Evolutionary conservation across 2,113 vertebrate species (phyloP), one percentile per base, ranked within the genome.

Genomic region (Tringa solitaria): DNA sequence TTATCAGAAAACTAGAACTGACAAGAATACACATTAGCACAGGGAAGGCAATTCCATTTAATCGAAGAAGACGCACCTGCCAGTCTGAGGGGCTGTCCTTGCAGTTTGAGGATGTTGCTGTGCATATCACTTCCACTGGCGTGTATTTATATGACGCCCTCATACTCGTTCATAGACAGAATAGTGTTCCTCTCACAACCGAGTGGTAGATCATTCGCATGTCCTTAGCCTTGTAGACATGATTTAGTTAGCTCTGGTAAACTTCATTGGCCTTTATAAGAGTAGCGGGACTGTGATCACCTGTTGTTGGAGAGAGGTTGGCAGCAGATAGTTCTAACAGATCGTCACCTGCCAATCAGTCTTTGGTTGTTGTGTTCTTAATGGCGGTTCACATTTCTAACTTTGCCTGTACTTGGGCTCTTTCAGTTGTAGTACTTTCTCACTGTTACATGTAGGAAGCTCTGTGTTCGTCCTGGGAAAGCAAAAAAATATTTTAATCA

Each of bases 121-220:
- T 33, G 30, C 60, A 1, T 10, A 4, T 65, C 43, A 5, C 21
- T 51, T 76, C n/a, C 61, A 68, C 43, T 63, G 75, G 28, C 4
- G 0, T 10, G n/a, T 51, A 27, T 59, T 78, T 61, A 17, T 50
- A 11, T 27, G 46, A 22, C 22, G 9, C 26, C 0, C 0, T 56
- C 16, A 19, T 30, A 18, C 22, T 67, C 5, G 1, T 56, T 72
- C 48, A 16, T 14, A 54, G 48, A 24, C 51, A 78, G 63, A 88
- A 10, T 8, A 41, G 39, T 33, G 15, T 50, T 88, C 59, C 45
- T 84, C 85, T 79, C 27, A 14, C 63, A 83, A 2, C 28, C 23
- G 67, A 56, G 21, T 45, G 48, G 41, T 57, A 57, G 22, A 33
- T 46, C 37, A 16, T 27, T 17, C 51, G 10, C 1, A 2, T 35